These are phyloP conservation scores for Chelidonichthys spinosus DNA, from an alignment of 2,797 vertebrate genomes.

Conservation along the genomic window DNA sequence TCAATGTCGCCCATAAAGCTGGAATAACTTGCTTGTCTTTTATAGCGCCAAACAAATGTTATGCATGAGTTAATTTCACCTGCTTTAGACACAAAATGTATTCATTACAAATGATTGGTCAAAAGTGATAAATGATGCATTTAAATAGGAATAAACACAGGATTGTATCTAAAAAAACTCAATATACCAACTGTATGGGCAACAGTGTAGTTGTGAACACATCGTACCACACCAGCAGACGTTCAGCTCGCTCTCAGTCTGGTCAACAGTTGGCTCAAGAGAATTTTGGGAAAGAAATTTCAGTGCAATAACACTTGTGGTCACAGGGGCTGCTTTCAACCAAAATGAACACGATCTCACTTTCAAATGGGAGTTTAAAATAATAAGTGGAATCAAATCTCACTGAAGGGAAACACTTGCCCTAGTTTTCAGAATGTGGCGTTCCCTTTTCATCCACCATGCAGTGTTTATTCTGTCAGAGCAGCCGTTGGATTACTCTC, in stretches of 20 bases:
- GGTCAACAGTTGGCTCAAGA: neutral
- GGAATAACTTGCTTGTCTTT: no score
- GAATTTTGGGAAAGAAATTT: neutral
- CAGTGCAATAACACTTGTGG: neutral
- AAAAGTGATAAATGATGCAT: no score
- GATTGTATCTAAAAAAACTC: no score
- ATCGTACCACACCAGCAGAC: neutral
- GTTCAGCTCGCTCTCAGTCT: neutral
- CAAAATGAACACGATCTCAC: neutral
- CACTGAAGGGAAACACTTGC: neutral
- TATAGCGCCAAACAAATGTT: no score
- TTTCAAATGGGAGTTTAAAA: conserved; percentile 20
- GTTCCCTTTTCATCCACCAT: neutral
- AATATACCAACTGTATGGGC: no score
- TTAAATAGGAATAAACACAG: no score
- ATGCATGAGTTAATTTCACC: no score
- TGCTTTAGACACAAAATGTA: no score
- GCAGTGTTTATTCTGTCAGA: neutral
- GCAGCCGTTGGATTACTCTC: conserved; percentile 25
- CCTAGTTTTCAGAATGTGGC: neutral
- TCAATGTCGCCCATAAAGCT: no score
- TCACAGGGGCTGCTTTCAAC: neutral
- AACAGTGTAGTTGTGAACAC: neutral
- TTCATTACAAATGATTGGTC: no score
- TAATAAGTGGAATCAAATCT: neutral